Evolutionary conservation across 2,888 invertebrate species (phyloP), one percentile per base, ranked within the genome.

Genomic region (Stramonita haemastoma): DNA sequence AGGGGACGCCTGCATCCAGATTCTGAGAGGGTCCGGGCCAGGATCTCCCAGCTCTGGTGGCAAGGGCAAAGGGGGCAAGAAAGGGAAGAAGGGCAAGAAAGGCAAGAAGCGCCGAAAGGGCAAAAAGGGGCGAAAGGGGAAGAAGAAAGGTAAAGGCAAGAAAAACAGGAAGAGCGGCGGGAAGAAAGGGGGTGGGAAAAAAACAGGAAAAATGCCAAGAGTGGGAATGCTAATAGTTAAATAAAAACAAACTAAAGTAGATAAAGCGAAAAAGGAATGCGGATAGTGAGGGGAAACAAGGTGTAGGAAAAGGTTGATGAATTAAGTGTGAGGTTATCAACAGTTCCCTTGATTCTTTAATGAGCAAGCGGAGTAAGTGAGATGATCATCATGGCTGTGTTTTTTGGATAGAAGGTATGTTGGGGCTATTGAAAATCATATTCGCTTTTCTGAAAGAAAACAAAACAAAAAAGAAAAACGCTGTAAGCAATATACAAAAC

Each of bases 1-100:
- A 89, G 90, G 89, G 22, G 90, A 92, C 87, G 89, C 91, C 19
- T 93, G 93, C 89, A 88, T 92, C 83, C 90, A 90, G 6, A 90
- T 91, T 11, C 79, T 91, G 26, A 81, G 57, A 81, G 89, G 89
- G n/a, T 56, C 89, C 60, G 66, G 83, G 17, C 73, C 73, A 8
- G 88, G 88, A 26, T 13, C 73, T 2, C 11, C n/a, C 73, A 11
- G 26, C 73, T 8, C 26, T n/a, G 32, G 36, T 17, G 60, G 29
- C 70, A 79, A 88, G 73, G 81, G 79, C 17, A 79, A 34, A 34
- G 81, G 81, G 26, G 81, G 81, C 81, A 83, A 83, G 81, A 83
- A 46, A 13, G 81, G 81, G 22, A 83, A 46, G n/a, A 83, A 83
- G 26, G 81, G 81, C 81, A 79, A 79, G 22, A 79, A 79, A 34